Percentiles rank a stretch among this genome's conserved stretches.
These are phyloP conservation scores for Battus philenor DNA, from an alignment of 1,140 invertebrate genomes.

Conservation along the genomic window DNA sequence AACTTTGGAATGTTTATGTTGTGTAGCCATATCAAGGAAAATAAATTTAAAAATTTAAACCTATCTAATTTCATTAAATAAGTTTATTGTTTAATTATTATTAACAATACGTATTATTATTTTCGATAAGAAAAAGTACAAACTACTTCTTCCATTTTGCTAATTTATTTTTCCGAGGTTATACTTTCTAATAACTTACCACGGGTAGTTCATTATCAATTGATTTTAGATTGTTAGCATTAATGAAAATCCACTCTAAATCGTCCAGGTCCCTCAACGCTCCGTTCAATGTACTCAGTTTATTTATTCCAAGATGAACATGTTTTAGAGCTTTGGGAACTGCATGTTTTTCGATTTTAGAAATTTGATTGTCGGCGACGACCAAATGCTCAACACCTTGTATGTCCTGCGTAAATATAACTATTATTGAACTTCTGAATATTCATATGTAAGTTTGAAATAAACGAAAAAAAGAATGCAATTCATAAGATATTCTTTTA, in stretches of 20 bases:
- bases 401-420: slow-evolving; percentile 76
- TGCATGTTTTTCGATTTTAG: slow-evolving; percentile 80
- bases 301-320: slow-evolving; percentile 84
- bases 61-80: too few relatives aligned
- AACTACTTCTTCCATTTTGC: too few relatives aligned
- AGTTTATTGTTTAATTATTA: too few relatives aligned
- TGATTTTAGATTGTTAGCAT: slow-evolving; percentile 83
- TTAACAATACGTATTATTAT: too few relatives aligned
- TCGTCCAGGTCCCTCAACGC: slow-evolving; percentile 82
- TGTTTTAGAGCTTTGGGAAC: slow-evolving; percentile 80
- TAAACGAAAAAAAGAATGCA: too few relatives aligned
- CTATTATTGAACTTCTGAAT: slow-evolving; percentile 9
- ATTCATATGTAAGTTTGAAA: too few relatives aligned
- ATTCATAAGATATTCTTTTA: too few relatives aligned
- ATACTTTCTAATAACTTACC: slow-evolving; percentile 44
- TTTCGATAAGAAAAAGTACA: too few relatives aligned
- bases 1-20: too few relatives aligned
- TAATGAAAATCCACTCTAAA: slow-evolving; percentile 86
- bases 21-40: too few relatives aligned
- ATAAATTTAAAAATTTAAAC: too few relatives aligned
- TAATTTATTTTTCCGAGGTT: not conserved
- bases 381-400: slow-evolving; percentile 81
- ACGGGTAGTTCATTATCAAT: slow-evolving; percentile 85
- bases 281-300: slow-evolving; percentile 83
- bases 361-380: slow-evolving; percentile 83